Evolutionary conservation across 1,140 invertebrate species (phyloP), one percentile per base, ranked within the genome.

Genomic region (Octopus sinensis): DNA sequence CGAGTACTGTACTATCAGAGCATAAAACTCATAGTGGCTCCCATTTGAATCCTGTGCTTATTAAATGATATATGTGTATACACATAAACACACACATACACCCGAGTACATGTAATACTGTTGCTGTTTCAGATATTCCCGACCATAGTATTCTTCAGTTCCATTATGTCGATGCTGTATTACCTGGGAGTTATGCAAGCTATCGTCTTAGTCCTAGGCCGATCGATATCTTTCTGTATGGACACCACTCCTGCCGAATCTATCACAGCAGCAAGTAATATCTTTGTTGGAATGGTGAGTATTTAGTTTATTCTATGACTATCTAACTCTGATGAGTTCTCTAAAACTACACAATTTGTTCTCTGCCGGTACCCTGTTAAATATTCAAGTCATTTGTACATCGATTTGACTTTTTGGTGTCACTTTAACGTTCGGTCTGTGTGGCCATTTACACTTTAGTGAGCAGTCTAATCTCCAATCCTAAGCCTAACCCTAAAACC

Each of bases 261-360:
- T 3, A 86, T 91, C 43, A 88, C 87, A 75, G 89, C 90, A 53
- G 87, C 90, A 13, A 88, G 86, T 10, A 90, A 91, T 81, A 90
- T 91, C 54, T 91, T 91, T 80, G 87, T 91, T 56, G 90, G 90
- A 17, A 87, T 87, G 88, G 90, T 91, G 80, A 81, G 84, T 83
- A 6, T 17, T 12, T 43, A 43, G 30, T 43, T 43, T 43, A 43
- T 43, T 43, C 30, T 43, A 43, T 43, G 30, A 43, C 30, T 43
- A 43, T 43, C 30, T 43, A 43, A 43, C 30, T 43, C 30, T 43
- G 30, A 1, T 43, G 30, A 43, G 30, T 43, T 3, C 30, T 43
- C 30, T 43, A 43, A 43, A 43, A 43, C 30, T 43, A 3, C 0
- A 43, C 30, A 43, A 43, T 3, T 43, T 43, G 30, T 43, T 43